Conservation (phyloP, 1,140 invertebrate genomes). For the Drosophila pachea region DNA sequence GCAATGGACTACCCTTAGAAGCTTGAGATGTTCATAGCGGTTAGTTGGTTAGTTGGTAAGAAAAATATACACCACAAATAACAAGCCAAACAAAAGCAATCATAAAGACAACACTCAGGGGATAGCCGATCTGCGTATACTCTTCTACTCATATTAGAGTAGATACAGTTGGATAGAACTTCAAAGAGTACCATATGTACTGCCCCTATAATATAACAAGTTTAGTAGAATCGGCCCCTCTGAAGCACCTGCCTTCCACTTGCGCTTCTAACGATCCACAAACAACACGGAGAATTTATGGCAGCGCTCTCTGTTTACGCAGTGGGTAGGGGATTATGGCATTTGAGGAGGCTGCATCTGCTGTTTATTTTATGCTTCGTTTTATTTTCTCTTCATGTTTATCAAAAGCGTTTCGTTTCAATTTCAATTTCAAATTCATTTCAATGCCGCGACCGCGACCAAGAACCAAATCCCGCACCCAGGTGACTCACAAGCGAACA, state of each 20-base stretch:
- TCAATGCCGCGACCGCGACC: slow-evolving; percentile 61
- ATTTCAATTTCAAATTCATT: slow-evolving; percentile 48
- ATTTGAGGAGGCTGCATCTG: slow-evolving; percentile 17
- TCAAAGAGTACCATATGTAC: too few species aligned
- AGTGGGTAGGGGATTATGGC: background rate
- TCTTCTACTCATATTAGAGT: background rate
- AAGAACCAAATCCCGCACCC: slow-evolving; percentile 43
- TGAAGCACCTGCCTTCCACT: slow-evolving; percentile 13
- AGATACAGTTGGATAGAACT: too few species aligned
- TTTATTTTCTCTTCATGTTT: slow-evolving; percentile 24
- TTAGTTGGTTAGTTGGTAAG: slow-evolving; percentile 32
- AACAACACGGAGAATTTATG: slow-evolving; percentile 30
- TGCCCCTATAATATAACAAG: too few species aligned
- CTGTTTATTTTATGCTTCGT: slow-evolving; percentile 24
- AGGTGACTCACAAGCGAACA: slow-evolving; percentile 50
- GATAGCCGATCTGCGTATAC: background rate
- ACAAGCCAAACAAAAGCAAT: slow-evolving; percentile 5
- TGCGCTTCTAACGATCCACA: slow-evolving; percentile 21
- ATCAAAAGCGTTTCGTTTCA: slow-evolving; percentile 52
- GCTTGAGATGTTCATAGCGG: slow-evolving; percentile 16
- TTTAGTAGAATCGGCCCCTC: too few species aligned
- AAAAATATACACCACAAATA: slow-evolving; percentile 14
- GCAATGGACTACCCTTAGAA: slow-evolving; percentile 16
- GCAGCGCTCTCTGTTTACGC: slow-evolving; percentile 51
- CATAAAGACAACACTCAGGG: too few species aligned